Evolutionary conservation across 2,888 invertebrate species (phyloP), one percentile per base, ranked within the genome.

Genomic region (Bellardia pandia): DNA sequence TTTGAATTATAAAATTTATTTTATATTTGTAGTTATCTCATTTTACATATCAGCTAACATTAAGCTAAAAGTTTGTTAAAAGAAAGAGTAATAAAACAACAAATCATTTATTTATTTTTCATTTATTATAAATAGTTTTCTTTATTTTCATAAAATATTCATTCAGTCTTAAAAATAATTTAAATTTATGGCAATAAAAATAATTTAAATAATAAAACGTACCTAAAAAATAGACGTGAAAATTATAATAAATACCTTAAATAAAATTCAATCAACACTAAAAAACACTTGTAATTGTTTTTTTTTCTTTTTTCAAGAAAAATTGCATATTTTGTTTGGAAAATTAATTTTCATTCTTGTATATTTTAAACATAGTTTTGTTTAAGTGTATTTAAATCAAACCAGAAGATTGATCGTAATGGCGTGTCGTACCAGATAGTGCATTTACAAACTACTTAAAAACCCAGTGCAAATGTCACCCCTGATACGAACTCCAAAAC

Each of bases 351-450:
- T n/a, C 64, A 85, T 88, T 88, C 68, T 86, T 72, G 78, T 88
- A 88, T 77, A 78, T 76, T 77, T 53, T 11, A 11, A 51, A 42
- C n/a, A 79, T 53, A 45, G 64, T 75, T 68, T 51, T 40, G 71
- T 85, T 77, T 51, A 48, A 71, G 76, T 88, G 81, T 62, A 86
- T 91, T 85, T 76, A 83, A 80, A 87, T 77, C 86, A 83, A 76
- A 81, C 88, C 88, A 86, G 89, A 89, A 90, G 89, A 91, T 90
- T 94, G 94, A 93, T 94, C 95, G 94, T 95, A 94, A 95, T 95
- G 96, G 97, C 96, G 96, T 98, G 98, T 97, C 98, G 98, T 98
- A 98, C 98, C 98, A 98, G 98, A 98, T 98, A 98, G 98, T 98
- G 98, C 98, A 98, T 98, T 98, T 98, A 98, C 98, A 98, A 96